Conservation (phyloP, 2,113 vertebrate species). For the Anoura caudifer region DNA sequence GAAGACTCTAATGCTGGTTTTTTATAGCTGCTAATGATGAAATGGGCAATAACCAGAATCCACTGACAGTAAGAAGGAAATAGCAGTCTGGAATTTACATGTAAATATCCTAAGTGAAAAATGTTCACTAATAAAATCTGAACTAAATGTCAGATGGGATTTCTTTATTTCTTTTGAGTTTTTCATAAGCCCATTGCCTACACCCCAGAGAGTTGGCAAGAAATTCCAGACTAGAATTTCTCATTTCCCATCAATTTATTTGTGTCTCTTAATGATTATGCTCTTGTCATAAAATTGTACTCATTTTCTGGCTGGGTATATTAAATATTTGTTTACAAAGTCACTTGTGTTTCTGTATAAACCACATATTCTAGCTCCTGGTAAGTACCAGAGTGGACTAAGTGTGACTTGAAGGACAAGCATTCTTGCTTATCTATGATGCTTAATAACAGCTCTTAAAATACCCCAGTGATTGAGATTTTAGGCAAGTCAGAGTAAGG, state of each 20-base stretch:
- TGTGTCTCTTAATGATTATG: conserved; percentile 5
- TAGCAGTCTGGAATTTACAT: conserved; percentile 30
- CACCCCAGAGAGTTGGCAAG: not conserved
- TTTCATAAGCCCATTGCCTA: conserved; percentile 7
- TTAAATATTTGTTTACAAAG: conserved; percentile 37
- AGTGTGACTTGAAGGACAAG: not conserved
- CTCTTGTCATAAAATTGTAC: conserved; percentile 5
- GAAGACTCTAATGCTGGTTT: not conserved
- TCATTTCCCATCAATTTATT: conserved; percentile 3
- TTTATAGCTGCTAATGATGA: conserved; percentile 37
- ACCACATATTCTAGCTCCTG: not conserved
- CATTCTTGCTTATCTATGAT: not conserved
- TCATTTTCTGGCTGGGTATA: not conserved
- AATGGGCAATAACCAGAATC: conserved; percentile 52
- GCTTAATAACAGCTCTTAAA: not conserved
- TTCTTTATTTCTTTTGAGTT: conserved; percentile 45
- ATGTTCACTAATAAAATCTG: conserved; percentile 41
- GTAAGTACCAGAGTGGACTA: not conserved
- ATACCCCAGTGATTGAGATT: not conserved
- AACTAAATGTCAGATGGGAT: conserved; percentile 49
- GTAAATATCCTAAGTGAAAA: conserved; percentile 28
- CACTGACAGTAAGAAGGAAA: conserved; percentile 13
- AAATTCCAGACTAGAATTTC: conserved; percentile 30
- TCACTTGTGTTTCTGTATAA: conserved; percentile 3
- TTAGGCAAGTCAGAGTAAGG: not conserved